Base-by-base conservation (phyloP, 2,113 vertebrate species). In the Pterophyllum scalare region DNA sequence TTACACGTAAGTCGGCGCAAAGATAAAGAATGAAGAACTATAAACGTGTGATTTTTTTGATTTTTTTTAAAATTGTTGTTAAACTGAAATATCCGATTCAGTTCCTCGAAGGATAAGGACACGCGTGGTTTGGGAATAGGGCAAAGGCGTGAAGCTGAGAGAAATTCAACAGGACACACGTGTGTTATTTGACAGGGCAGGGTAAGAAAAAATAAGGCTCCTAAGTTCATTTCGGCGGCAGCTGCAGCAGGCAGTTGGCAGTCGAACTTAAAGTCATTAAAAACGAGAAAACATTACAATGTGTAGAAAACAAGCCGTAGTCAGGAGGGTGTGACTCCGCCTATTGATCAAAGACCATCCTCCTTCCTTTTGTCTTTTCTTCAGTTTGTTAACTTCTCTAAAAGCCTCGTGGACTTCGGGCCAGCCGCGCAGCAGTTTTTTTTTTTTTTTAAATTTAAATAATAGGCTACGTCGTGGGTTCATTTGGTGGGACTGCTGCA, bases 291-390 rank as follows among this genome's bases (percentile, higher is more conserved):
- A 83, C 81, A 84, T 88, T 78, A 82, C 80, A 87, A 35, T 78
- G 88, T 65, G 84, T 14, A 46, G 62, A 90, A 82, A 85, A 80
- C 79, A 70, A 84, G 82, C 77, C 9, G 20, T 46, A 83, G 60
- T 83, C 33, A 57, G 61, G 35, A 59, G 81, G 77, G 82, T 80
- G 80, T 90, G 88, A 91, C 94, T 90, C 95, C 94, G 94, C 95
- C 94, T 93, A 90, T 93, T 86, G 92, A 92, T 94, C 91, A 92
- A 85, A 93, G 90, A 91, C 91, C 91, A 86, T 94, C 93, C 93
- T 94, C 91, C 87, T 89, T 75, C 82, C 88, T 91, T 90, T 93
- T 94, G 94, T 94, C 93, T 91, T 81, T 87, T 67, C 80, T 89
- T 59, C 89, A 87, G 93, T 95, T 93, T 91, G 94, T 90, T 90